Base-by-base conservation (phyloP, 1,140 invertebrate species). In the Diabrotica virgifera region DNA sequence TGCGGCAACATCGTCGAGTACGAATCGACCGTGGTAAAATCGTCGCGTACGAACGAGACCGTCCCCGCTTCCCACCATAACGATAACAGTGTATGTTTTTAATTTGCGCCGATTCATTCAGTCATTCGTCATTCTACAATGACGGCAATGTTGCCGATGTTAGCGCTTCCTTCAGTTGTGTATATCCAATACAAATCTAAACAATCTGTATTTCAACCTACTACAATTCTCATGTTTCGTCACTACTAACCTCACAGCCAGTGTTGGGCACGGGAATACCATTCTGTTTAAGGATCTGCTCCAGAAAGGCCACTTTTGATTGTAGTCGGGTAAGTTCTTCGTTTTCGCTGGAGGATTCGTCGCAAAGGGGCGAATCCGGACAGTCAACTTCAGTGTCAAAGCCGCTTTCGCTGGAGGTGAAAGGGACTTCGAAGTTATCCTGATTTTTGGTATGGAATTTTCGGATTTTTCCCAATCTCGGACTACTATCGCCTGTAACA, bases 381-480 rank as follows among this genome's bases (percentile, higher is more conserved):
- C 65, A 76, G 52, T 79, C 78, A 37, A 77, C 61, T 70, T 80
- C 79, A 24, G 77, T 76, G 65, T 78, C 78, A 52, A 80, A 74
- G 8, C 78, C 79, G 63, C 74, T 80, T 69, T 81, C 79, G 65
- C 75, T 77, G 35, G 76, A 76, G 24, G 80, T 79, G 36, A 82
- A 73, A 0, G 81, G 79, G 51, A 82, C 65, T 72, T 75, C 72
- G 38, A 74, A 50, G 38, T 70, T 67, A 9, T 72, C 69, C 7
- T 61, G 64, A 72, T n/a, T 76, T 71, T 64, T 64, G 40, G 76
- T 78, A 58, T 79, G 76, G 73, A 78, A 77, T 78, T 85, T 79
- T 78, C 82, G 68, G 50, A 85, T 76, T 76, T 86, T 86, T 6
- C 84, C 82, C 54, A 83, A 73, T 9, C 81, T 78, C 14, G 85